phyloP scores from a whole-genome alignment of 2,888 invertebrate genomes.

The Halictus ligatus region DNA sequence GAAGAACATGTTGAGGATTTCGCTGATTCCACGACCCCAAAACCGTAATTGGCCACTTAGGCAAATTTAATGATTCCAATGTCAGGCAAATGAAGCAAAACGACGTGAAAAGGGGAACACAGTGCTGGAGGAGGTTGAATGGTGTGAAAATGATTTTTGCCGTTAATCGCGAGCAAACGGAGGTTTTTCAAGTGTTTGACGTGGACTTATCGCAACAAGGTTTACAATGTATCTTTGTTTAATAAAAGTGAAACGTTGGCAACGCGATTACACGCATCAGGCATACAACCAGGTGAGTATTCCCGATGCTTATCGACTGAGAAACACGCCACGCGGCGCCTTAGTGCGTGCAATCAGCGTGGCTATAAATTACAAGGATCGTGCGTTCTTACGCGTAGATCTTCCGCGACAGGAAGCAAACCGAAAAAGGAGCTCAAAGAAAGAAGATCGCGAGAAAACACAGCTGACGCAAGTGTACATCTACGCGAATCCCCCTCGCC shows the following conservation, averaged over 20 bases:
- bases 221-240: conserved; percentile 71
- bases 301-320: conserved; percentile 69
- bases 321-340: conserved; percentile 72
- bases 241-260: conserved; percentile 63
- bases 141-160: conserved; percentile 33
- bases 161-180: conserved; percentile 54
- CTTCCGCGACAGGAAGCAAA: conserved; percentile 61
- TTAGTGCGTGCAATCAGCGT: conserved; percentile 72
- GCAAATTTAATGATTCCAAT: neutral
- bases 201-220: conserved; percentile 58
- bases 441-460: conserved; percentile 18
- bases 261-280: conserved; percentile 46
- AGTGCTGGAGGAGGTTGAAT: neutral
- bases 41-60: neutral
- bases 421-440: neutral
- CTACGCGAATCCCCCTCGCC: conserved; percentile 30
- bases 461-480: conserved; percentile 38
- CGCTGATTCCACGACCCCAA: neutral
- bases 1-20: neutral
- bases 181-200: conserved; percentile 60
- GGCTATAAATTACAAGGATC: conserved; percentile 69
- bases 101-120: neutral
- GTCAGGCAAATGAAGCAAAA: neutral
- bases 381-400: conserved; percentile 65
- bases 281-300: conserved; percentile 71